Base-by-base conservation (phyloP, 1,140 invertebrate species). In the Dysdera silvatica region DNA sequence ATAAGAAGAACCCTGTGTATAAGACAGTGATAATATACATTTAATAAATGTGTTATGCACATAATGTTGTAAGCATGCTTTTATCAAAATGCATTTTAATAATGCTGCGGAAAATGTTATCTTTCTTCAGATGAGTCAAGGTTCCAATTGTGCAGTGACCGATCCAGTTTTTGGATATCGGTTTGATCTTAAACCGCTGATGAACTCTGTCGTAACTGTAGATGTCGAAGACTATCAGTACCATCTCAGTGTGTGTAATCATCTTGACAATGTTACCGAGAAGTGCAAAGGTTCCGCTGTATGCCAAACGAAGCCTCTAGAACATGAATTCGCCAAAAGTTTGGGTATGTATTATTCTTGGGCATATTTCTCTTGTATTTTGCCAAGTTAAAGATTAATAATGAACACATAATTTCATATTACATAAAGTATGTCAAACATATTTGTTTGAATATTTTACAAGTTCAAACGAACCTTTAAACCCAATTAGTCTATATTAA, bases 171-270 rank as follows among this genome's bases (percentile, higher is more conserved):
- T 72, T 58, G 74, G 69, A 12, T 70, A 72, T 60, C 56, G 41
- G 1, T 74, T 74, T 73, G 71, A 75, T 63, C 60, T 75, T 48
- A 69, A 59, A 23, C 41, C 53, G 16, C 60, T 75, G 12, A 71
- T 66, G 10, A 61, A 43, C n/a, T 62, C n/a, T n/a, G n/a, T n/a
- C n/a, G n/a, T n/a, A n/a, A 33, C 33, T 29, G 68, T 69, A n/a
- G 59, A 54, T 8, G 53, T 60, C 20, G 62, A 53, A 4, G 43
- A 65, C 8, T 75, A 74, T 64, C 69, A 70, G 23, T 78, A 75
- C 57, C 68, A 66, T 16, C 55, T 78, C n/a, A 77, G 76, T 69
- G 73, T 78, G 28, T 78, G 76, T 69, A 71, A 61, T 26, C 61
- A 67, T 14, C 61, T 77, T 6, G 68, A 64, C n/a, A 62, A 52